Conservation (phyloP, 2,797 vertebrate species). For the Synanceia verrucosa region DNA sequence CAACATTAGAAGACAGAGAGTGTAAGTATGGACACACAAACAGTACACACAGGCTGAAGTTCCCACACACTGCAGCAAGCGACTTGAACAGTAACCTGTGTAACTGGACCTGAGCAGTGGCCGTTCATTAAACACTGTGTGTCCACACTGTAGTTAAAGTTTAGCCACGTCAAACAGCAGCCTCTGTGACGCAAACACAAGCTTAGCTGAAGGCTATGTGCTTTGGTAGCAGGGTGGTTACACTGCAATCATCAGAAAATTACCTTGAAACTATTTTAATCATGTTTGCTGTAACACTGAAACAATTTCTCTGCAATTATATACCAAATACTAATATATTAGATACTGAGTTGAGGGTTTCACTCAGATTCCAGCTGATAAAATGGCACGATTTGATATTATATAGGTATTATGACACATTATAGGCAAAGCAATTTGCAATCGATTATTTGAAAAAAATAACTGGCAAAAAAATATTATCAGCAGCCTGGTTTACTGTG, state of each 20-base stretch:
- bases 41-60: conserved; percentile 37
- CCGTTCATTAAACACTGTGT: conserved; percentile 47
- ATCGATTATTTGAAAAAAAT: no score
- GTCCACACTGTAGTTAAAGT: conserved; percentile 46
- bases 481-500: neutral
- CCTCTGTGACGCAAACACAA: conserved; percentile 39
- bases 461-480: neutral
- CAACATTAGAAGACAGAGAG: conserved; percentile 21
- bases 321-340: no score
- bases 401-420: neutral
- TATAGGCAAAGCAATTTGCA: neutral
- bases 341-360: no score
- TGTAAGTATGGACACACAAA: neutral
- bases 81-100: conserved; percentile 28
- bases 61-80: conserved; percentile 32
- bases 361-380: neutral
- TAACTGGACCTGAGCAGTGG: conserved; percentile 35
- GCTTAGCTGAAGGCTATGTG: conserved; percentile 9
- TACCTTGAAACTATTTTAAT: neutral
- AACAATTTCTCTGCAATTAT: no score
- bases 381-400: neutral
- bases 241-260: neutral
- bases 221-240: neutral
- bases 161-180: conserved; percentile 41
- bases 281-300: no score